Base-by-base conservation (phyloP, 1,140 invertebrate species). In the Drosophila nigrodunni region DNA sequence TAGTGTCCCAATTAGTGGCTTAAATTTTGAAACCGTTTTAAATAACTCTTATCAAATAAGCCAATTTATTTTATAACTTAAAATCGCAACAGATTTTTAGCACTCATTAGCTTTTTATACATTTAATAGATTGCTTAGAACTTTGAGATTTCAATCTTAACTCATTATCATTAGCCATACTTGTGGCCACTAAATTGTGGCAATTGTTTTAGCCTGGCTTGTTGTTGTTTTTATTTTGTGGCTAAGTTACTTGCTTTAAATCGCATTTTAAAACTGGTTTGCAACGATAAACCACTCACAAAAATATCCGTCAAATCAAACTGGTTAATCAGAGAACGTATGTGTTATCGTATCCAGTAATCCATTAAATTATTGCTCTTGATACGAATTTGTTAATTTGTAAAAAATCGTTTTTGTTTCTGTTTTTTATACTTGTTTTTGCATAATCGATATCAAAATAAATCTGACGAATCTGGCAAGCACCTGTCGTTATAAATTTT, bases 401-500 rank as follows among this genome's bases (percentile, higher is more conserved):
- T 30, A 30, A 30, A 30, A 5, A 6, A 5, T 30, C 6, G 18
- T 30, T 30, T 52, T 34, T 30, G 3, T 15, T 25, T 21, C 18
- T 47, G 8, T 7, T 47, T 50, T 30, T 49, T 25, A 11, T 49
- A 35, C 13, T 52, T 34, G 2, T 52, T 35, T 35, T 35, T 69
- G 54, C 37, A 46, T 39, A 50, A 50, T 57, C 50, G 61, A 65
- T 25, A 34, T 58, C 44, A 43, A 39, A 61, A 47, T 61, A 61
- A 61, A 37, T 25, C 47, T 37, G 46, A 35, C 65, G 66, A 41
- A 66, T 7, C 34, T 46, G 54, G 60, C 37, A 68, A 69, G 70
- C 82, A 87, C 78, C 82, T 86, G 82, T 87, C 82, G 82, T 82
- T 87, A 87, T 87, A 86, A 86, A 86, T 86, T 86, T 37, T 25